Conservation (phyloP, 2,797 vertebrate species). For the Molossus alvarezi region DNA sequence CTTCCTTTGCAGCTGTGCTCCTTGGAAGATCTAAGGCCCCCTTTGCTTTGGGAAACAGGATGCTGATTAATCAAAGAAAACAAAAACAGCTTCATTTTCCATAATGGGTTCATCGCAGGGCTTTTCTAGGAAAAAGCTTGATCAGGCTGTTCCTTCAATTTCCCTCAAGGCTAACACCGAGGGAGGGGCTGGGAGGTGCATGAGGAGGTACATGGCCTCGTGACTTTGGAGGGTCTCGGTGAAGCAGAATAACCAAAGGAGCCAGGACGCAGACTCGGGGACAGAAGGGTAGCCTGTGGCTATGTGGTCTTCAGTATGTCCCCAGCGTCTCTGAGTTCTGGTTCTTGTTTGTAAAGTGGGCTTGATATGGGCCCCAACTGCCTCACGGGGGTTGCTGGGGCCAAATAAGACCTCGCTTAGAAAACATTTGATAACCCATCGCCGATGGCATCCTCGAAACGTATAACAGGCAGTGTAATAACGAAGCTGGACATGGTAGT, state of each 20-base stretch:
- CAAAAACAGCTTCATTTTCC: conserved; percentile 81
- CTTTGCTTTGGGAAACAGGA: conserved; percentile 75
- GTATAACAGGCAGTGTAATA: not conserved
- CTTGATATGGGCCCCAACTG: not conserved
- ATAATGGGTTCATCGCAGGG: conserved; percentile 55
- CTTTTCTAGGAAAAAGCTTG: conserved; percentile 84
- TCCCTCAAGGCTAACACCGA: conserved; percentile 61
- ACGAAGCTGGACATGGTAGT: too few species aligned
- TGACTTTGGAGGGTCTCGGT: not conserved
- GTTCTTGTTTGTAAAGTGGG: not conserved
- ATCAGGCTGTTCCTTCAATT: conserved; percentile 74
- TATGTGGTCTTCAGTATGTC: fast-evolving
- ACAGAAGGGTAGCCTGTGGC: not conserved
- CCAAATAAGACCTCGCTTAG: not conserved
- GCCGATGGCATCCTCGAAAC: not conserved
- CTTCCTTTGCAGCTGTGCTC: not conserved
- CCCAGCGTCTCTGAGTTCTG: not conserved
- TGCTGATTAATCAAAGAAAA: conserved; percentile 84
- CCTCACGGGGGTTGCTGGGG: not conserved
- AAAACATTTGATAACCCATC: not conserved
- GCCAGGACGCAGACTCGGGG: not conserved
- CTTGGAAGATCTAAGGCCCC: conserved; percentile 70
- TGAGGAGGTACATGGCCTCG: conserved; percentile 33
- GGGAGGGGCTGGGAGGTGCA: not conserved
- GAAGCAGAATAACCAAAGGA: not conserved